Evolutionary conservation across 2,113 vertebrate species (phyloP).

Genomic region (western clawed frog (Xenopus tropicalis)): UCB_Xtro_10.0 CM004452.2:10980001-10980500

Average conservation of each 20-base stretch:
- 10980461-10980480: conserved; percentile 91
- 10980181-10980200: conserved; percentile 78
- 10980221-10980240: conserved; percentile 91
- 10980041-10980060: too few species aligned
- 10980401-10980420: conserved; percentile 96
- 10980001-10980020: background rate
- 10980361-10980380: conserved; percentile 52
- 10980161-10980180: conserved; percentile 68
- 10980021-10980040: too few species aligned
- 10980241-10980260: conserved; percentile 57
- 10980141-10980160: conserved; percentile 53
- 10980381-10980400: conserved; percentile 97
- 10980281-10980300: too few species aligned
- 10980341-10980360: too few species aligned
- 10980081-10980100: background rate
- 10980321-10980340: too few species aligned
- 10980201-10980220: conserved; percentile 89
- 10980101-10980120: conserved; percentile 76
- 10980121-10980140: conserved; percentile 70
- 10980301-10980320: too few species aligned
- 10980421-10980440: conserved; percentile 95
- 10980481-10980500: conserved; percentile 96
- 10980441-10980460: conserved; percentile 94
- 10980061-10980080: too few species aligned
- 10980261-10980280: too few species aligned